phyloP scores from a whole-genome alignment of 2,888 invertebrate genomes.

The Ellobium chinense region DNA sequence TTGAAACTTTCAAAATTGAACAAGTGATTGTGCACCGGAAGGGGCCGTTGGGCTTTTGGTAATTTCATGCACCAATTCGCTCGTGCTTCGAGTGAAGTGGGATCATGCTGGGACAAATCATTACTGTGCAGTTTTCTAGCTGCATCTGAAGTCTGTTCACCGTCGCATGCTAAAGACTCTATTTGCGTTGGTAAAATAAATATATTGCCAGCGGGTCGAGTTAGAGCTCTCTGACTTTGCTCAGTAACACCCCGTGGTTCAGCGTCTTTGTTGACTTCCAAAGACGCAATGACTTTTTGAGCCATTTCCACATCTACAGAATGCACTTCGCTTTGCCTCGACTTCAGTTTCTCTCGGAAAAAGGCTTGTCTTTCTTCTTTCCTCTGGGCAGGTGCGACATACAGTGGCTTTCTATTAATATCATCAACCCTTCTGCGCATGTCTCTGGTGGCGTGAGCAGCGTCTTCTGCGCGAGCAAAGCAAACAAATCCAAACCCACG shows the following conservation, averaged over 20 bases:
- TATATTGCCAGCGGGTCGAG: conserved; percentile 17
- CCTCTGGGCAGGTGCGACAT: conserved; percentile 42
- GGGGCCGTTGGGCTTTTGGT: not conserved
- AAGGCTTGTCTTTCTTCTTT: conserved; percentile 45
- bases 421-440: conserved; percentile 43
- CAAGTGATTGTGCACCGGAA: conserved; percentile 17
- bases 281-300: not conserved
- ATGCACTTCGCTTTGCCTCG: conserved; percentile 12
- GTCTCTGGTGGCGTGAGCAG: conserved; percentile 40
- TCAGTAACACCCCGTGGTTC: not conserved
- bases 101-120: not conserved
- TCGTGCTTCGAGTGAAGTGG: not conserved
- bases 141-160: not conserved
- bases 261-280: not conserved
- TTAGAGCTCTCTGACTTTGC: not conserved
- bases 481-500: conserved; percentile 44
- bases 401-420: conserved; percentile 25
- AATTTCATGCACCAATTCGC: not conserved
- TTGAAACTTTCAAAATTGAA: conserved; percentile 37
- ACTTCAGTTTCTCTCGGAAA: conserved; percentile 41
- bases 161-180: not conserved
- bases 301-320: conserved; percentile 2
- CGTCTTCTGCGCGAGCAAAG: conserved; percentile 40
- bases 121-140: not conserved
- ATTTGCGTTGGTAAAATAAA: not conserved